phyloP scores from a whole-genome alignment of 2,113 vertebrate species.

The Hystrix brachyura region DNA sequence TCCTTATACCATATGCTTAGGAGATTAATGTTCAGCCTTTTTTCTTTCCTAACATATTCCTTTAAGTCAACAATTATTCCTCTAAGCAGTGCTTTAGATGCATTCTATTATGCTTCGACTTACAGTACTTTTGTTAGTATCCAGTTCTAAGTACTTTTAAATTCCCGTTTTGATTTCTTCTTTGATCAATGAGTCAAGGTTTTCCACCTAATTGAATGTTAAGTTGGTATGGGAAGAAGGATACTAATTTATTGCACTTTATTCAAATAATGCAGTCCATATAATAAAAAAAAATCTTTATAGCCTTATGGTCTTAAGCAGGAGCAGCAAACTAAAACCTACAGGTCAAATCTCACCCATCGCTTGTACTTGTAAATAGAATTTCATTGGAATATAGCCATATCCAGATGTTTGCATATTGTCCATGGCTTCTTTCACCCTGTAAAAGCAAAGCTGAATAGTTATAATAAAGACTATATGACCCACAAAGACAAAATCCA shows the following conservation, averaged over 20 bases:
- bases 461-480: background rate
- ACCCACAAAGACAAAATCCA: background rate
- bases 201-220: background rate
- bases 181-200: background rate
- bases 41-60: background rate
- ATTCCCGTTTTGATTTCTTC: background rate
- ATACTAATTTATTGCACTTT: background rate
- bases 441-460: background rate
- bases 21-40: background rate
- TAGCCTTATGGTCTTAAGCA: background rate
- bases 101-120: background rate
- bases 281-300: background rate
- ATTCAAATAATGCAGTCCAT: background rate
- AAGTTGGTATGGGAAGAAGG: background rate
- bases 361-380: background rate
- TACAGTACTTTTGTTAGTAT: background rate
- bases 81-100: background rate
- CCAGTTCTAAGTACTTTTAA: background rate
- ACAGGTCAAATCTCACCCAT: background rate
- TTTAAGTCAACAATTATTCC: background rate
- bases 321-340: background rate
- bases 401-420: background rate
- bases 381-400: background rate
- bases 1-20: background rate
- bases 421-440: background rate